phyloP scores from a whole-genome alignment of 2,113 vertebrate genomes.

The Trochalopteron elliotii region DNA sequence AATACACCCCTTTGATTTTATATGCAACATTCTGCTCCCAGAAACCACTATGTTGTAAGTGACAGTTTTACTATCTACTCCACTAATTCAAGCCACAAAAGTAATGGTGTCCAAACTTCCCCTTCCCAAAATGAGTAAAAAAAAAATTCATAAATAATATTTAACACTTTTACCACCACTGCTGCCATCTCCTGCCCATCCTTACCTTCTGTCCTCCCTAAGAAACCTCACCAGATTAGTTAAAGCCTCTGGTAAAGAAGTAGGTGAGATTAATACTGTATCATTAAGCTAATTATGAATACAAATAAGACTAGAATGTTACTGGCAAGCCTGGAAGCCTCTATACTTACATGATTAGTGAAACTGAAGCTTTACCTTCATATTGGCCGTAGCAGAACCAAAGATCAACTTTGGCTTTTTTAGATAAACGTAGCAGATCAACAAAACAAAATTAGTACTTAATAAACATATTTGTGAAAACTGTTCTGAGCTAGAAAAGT shows the following conservation, averaged over 20 bases:
- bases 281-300: neutral
- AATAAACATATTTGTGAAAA: neutral
- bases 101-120: neutral
- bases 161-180: neutral
- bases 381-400: neutral
- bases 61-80: neutral
- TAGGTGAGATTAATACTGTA: neutral
- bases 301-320: neutral
- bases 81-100: conserved; percentile 24
- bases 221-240: neutral
- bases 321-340: neutral
- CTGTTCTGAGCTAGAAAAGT: neutral
- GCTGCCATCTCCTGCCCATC: neutral
- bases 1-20: neutral
- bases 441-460: neutral
- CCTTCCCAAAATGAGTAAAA: neutral
- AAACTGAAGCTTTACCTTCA: neutral
- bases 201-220: neutral
- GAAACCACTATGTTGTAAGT: neutral
- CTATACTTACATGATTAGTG: accelerated
- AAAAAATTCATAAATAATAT: accelerated
- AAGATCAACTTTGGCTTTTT: neutral
- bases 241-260: neutral
- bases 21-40: neutral
- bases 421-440: neutral